Evolutionary conservation across 2,797 vertebrate genomes (phyloP), one percentile per base, ranked within the genome.

Genomic region (Acanthornis magna): DNA sequence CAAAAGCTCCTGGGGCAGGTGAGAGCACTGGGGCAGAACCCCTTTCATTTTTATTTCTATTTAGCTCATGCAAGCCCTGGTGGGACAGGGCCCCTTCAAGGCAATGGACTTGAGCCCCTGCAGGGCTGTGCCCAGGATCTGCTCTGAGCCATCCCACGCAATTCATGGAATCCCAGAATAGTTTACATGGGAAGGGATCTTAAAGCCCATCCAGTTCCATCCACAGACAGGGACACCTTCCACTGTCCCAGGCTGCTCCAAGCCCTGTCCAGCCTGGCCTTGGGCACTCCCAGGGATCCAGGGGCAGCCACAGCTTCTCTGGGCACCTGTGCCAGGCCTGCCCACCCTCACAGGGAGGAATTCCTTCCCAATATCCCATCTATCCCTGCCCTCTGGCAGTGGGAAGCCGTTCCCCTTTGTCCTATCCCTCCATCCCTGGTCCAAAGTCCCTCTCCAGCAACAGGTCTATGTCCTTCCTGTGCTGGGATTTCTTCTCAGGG

Each of bases 11-110:
- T 2, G 1, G 22, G 2, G 15, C 40, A 80, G 75, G 36, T 72
- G 48, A 43, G 53, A 0, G 1, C 4, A 18, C 2, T 1, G 2
- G 27, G 2, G 7, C 14, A 12, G 48, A 10, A 89, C 5, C 36
- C n/a, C 45, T 61, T 73, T 57, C 30, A 62, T 50, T 74, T 62
- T 89, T 51, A 63, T 60, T 91, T 70, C 38, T 45, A 18, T 73
- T 85, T 60, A n/a, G 45, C 67, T 79, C 62, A 71, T 22, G 30
- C 16, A 75, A 75, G 72, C 13, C 50, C n/a, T 34, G 42, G 51
- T 34, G 34, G 42, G 63, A 63, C 36, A 63, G 26, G 27, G 19
- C 3, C 22, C 21, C 27, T 40, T 78, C 11, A 40, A 53, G 47
- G 36, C 50, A 60, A 30, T 5, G 15, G 45, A 47, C 22, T 27